These are phyloP conservation scores for Mactra quadrangularis DNA, from an alignment of 1,140 invertebrate species.

Conservation along the genomic window DNA sequence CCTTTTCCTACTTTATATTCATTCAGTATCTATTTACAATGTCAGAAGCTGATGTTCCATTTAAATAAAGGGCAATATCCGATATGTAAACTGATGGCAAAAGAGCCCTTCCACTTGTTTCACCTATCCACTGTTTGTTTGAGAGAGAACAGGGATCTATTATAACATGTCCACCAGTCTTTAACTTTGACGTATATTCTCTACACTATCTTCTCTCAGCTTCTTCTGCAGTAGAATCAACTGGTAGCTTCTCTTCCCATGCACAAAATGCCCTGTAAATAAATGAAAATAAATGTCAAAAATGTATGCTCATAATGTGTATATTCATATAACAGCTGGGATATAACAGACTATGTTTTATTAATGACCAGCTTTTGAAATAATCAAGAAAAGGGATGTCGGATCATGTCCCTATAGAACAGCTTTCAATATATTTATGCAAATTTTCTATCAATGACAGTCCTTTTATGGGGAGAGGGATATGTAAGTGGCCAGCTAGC, in stretches of 20 bases:
- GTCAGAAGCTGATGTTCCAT: neutral
- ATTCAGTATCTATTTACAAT: slow-evolving; percentile 15
- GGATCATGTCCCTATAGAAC: too few relatives aligned
- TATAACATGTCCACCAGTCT: neutral
- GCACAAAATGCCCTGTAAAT: slow-evolving; percentile 46
- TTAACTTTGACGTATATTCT: slow-evolving; percentile 12
- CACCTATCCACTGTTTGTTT: slow-evolving; percentile 9
- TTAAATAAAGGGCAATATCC: slow-evolving; percentile 20
- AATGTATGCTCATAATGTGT: neutral
- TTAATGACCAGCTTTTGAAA: too few relatives aligned
- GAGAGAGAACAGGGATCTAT: slow-evolving; percentile 30
- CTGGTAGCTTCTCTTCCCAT: slow-evolving; percentile 40
- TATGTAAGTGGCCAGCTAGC: too few relatives aligned
- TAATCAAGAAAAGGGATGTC: too few relatives aligned
- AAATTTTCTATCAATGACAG: too few relatives aligned
- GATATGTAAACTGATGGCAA: slow-evolving; percentile 43
- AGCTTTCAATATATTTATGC: too few relatives aligned
- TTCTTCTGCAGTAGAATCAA: slow-evolving; percentile 27
- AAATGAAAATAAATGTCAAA: neutral
- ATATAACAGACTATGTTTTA: too few relatives aligned
- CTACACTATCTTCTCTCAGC: neutral
- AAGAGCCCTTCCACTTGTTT: slow-evolving; percentile 1
- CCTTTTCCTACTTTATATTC: slow-evolving; percentile 62
- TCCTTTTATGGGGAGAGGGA: too few relatives aligned
- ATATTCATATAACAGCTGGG: too few relatives aligned